phyloP scores from a whole-genome alignment of 2,797 vertebrate species.

The Channa striata region DNA sequence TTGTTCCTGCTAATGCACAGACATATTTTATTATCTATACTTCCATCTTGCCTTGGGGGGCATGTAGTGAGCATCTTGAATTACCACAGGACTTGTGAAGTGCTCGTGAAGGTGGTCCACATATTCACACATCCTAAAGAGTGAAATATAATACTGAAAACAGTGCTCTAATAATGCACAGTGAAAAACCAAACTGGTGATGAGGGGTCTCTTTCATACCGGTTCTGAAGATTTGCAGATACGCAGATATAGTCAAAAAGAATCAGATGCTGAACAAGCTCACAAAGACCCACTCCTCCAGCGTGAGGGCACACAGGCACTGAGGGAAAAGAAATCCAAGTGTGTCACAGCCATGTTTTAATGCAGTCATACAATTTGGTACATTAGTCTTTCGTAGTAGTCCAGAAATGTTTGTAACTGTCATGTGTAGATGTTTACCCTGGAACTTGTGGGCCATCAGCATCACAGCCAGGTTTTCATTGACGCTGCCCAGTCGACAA shows the following conservation, averaged over 20 bases:
- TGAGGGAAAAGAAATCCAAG: constrained; percentile 24
- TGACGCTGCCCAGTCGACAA: constrained; percentile 90
- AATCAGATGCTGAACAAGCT: constrained; percentile 88
- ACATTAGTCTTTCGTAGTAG: neutral
- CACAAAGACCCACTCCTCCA: constrained; percentile 88
- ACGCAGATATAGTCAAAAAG: constrained; percentile 87
- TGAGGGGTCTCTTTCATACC: constrained; percentile 53
- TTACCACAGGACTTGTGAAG: constrained; percentile 85
- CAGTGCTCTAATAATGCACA: neutral
- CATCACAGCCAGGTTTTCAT: constrained; percentile 89
- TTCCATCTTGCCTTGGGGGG: constrained; percentile 82
- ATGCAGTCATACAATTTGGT: neutral
- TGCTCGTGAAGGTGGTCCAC: constrained; percentile 91
- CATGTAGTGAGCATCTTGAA: constrained; percentile 85
- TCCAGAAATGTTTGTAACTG: neutral
- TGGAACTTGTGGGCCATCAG: constrained; percentile 90
- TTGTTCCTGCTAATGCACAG: neutral
- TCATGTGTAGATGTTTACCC: constrained; percentile 66
- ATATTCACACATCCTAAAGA: constrained; percentile 90
- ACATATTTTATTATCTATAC: too few species aligned
- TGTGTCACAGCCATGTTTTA: neutral
- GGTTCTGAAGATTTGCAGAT: constrained; percentile 81
- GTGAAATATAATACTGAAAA: neutral
- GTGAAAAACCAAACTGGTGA: neutral
- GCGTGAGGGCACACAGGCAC: constrained; percentile 90